Base-by-base conservation (phyloP, 2,113 vertebrate genomes). In the Psilopogon haemacephalus region DNA sequence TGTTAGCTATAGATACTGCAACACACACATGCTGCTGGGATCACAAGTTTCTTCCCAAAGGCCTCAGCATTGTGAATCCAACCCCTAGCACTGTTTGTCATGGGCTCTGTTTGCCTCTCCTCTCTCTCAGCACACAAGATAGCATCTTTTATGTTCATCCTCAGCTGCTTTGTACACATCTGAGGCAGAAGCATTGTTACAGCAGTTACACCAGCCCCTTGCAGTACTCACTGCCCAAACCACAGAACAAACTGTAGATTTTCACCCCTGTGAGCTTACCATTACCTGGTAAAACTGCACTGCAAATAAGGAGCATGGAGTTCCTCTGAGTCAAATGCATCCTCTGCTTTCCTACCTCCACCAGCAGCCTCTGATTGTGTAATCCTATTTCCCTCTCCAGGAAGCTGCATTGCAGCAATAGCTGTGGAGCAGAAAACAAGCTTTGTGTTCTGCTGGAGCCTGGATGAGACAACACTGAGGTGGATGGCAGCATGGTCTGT, bases 321-420 rank as follows among this genome's bases (percentile, higher is more conserved):
- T 27, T 81, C 65, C 77, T 24, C 42, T 2, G 30, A 93, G 79
- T 65, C 71, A 70, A 77, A 35, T 76, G 75, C 74, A 89, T 67
- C 71, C 93, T 89, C 84, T 91, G 77, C 82, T 63, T 33, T 84
- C 67, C 84, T 78, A 69, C 80, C 80, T 91, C 84, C 73, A 90
- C 30, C 42, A 68, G 87, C 87, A 88, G 64, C 11, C 67, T 85
- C 71, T 38, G 80, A 84, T 81, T 94, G 90, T 90, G 54, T 75
- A 93, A 95, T 78, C 86, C 70, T 72, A 19, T 20, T 75, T 86
- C 80, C 62, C 94, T 86, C 92, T 44, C 69, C 70, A 67, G 59
- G 84, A 84, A 92, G 77, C 94, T 96, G 94, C 94, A 95, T 79
- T 96, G 96, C 96, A 96, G 92, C 67, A 94, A 58, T 30, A 94